Evolutionary conservation across 53 echinoderm and acorn worm species (phyloP).

Genomic region (Actinopyga echinites): DNA sequence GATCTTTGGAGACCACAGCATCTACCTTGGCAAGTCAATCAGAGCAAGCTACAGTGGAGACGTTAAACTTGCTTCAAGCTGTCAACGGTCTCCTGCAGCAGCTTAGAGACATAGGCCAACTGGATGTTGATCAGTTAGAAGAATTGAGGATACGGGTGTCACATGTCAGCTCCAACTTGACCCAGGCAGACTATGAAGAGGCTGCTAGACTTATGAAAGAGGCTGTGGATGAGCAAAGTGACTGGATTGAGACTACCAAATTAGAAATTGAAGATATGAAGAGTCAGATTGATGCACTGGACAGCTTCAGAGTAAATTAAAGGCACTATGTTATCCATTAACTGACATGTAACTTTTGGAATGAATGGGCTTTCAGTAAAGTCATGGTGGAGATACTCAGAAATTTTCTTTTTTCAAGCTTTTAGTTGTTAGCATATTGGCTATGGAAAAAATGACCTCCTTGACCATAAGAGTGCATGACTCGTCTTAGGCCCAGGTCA

Average conservation of each 20-base stretch:
- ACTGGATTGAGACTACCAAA: conserved; percentile 69
- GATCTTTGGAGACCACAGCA: neutral
- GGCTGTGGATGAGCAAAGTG: conserved; percentile 66
- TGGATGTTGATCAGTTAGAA: conserved; percentile 61
- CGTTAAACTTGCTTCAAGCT: conserved; percentile 1
- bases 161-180: conserved; percentile 51
- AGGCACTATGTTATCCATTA: too few relatives aligned
- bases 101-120: conserved; percentile 50
- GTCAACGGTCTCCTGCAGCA: conserved; percentile 34
- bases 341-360: too few relatives aligned
- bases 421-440: too few relatives aligned
- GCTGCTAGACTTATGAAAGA: conserved; percentile 43
- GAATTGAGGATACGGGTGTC: conserved; percentile 49
- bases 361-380: too few relatives aligned
- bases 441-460: too few relatives aligned
- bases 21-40: conserved; percentile 8
- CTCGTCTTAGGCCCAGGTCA: too few relatives aligned
- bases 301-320: conserved; percentile 74
- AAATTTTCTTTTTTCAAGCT: too few relatives aligned
- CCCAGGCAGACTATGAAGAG: conserved; percentile 56
- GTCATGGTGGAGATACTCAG: too few relatives aligned
- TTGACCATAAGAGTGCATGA: too few relatives aligned
- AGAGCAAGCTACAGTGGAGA: conserved; percentile 27
- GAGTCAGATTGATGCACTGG: conserved; percentile 71
- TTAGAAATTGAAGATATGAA: conserved; percentile 44